Evolutionary conservation across 2,113 vertebrate genomes (phyloP), one percentile per base, ranked within the genome.

Genomic region (Vireo altiloquus): DNA sequence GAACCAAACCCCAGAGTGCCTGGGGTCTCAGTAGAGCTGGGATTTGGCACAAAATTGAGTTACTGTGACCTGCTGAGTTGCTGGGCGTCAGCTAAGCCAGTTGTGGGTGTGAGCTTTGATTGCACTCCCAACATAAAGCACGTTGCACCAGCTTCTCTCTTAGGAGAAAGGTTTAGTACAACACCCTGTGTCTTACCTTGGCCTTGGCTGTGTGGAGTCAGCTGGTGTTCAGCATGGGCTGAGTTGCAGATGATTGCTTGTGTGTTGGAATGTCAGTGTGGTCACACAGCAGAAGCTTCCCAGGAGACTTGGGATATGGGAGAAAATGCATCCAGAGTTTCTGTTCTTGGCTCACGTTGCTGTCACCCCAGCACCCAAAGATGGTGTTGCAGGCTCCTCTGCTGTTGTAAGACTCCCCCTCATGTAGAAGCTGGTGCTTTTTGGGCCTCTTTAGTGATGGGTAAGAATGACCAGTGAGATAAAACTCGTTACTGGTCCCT

Each of bases 61-160:
- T 89, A 0, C 7, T 1, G 1, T 47, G 15, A 35, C 31, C n/a
- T 69, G 31, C 75, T 53, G 85, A 39, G 44, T 56, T 69, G 13
- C 15, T 56, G 61, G 31, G 13, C 28, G 20, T 6, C 53, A 90
- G 37, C 78, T 72, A 13, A 76, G 46, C 56, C 39, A 56, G 18
- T 24, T 4, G 1, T 0, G 11, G 76, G 53, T 10, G 53, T 10
- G 35, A 56, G 7, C 44, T n/a, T 40, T 8, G 21, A 13, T 31
- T 54, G 27, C 30, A 54, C 5, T 19, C 17, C 44, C 35, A 52
- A 0, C 44, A n/a, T 0, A 4, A 39, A 28, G 33, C 64, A 31
- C 27, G 0, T 15, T 27, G 21, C 1, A 2, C 25, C 30, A 24
- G 35, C 25, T 52, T 50, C 4, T 10, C 1, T 42, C 37, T 78